Evolutionary conservation across 2,113 vertebrate species (phyloP), one percentile per base, ranked within the genome.

Genomic region (Ochotona curzoniae): DNA sequence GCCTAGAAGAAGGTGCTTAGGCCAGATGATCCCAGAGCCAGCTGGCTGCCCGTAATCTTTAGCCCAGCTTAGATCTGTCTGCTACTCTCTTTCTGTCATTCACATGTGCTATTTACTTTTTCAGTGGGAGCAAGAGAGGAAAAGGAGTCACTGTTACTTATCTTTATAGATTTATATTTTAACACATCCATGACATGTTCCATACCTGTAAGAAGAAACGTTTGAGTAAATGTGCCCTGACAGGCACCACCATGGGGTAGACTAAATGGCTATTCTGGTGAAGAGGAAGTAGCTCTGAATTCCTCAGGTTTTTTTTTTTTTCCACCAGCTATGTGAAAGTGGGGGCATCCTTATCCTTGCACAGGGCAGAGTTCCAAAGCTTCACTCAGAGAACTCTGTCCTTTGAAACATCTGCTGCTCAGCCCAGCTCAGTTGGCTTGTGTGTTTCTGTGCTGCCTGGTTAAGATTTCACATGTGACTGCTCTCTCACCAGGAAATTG

Each of bases 211-310:
- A 74, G 89, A 79, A 84, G 89, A 70, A 79, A 15, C n/a, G 14
- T 73, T 91, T 86, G 80, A 89, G 63, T 91, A 35, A 83, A 30
- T 70, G 54, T 25, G 30, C 44, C 87, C 51, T 54, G 87, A 94
- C 92, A 89, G 83, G 75, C 71, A 83, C 26, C 90, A 83, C 85
- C 70, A 13, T 82, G 83, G 92, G 73, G 61, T 28, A 35, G 61
- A 51, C 90, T 61, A 8, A 30, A 75, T 8, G 64, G 14, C 71
- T 26, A 30, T 75, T 44, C 1, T 9, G 69, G 32, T n/a, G 20
- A 51, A 15, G 38, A 63, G 17, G 44, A 76, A 10, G 32, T 60
- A 44, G 83, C 66, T 74, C 49, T 13, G 49, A 32, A 60, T 91
- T 78, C 81, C 73, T 67, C 8, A 30, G 83, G 61, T 84, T 82